These are phyloP conservation scores for Mycteria americana DNA, from an alignment of 2,797 vertebrate genomes.

Conservation along the genomic window DNA sequence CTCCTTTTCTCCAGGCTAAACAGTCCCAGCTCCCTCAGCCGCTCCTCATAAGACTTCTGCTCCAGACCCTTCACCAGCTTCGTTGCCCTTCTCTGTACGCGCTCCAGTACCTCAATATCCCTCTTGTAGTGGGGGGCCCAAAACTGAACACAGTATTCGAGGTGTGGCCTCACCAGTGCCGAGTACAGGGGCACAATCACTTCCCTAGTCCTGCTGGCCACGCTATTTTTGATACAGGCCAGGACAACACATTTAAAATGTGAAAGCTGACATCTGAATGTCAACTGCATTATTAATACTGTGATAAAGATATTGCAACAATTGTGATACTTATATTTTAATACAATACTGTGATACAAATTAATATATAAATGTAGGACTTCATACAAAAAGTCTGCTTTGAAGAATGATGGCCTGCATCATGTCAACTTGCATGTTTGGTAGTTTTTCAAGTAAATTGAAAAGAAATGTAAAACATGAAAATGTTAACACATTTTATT, in stretches of 20 bases:
- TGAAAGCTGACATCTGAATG: neutral
- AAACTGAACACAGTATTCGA: no score
- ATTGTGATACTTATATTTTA: neutral
- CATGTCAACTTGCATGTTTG: neutral
- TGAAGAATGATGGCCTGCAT: neutral
- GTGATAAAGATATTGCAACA: neutral
- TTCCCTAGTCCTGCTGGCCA: no score
- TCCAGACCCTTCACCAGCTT: no score
- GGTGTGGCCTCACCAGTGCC: no score
- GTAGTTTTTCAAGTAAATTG: neutral
- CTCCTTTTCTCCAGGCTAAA: no score
- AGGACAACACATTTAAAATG: neutral
- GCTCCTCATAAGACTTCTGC: no score
- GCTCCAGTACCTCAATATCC: no score
- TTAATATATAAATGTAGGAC: neutral
- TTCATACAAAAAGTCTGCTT: neutral
- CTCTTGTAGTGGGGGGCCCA: no score
- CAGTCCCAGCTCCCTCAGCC: no score
- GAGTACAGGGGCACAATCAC: no score
- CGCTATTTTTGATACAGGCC: no score
- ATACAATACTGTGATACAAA: neutral
- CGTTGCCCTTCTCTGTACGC: no score
- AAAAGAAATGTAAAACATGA: neutral
- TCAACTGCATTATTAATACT: neutral
- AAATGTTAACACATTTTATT: neutral